Percentiles rank a stretch among this genome's conserved stretches.
These are phyloP conservation scores for Podarcis siculus DNA, from an alignment of 2,797 vertebrate genomes.

Conservation along the genomic window DNA sequence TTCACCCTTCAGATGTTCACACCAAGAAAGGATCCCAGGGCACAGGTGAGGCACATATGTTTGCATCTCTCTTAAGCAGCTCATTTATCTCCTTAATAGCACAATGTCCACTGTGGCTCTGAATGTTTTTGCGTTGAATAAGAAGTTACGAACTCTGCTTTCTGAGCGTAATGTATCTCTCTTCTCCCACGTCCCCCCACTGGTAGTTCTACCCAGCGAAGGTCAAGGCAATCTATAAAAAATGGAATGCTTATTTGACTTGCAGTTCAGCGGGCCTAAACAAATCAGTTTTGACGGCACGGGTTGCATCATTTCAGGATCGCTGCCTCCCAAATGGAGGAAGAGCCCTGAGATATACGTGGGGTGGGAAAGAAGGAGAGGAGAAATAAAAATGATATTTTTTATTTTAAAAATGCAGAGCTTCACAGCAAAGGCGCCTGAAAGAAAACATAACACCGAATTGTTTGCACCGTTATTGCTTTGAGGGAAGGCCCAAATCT, in stretches of 20 bases:
- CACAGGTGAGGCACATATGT: neutral
- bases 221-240: neutral
- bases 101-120: neutral
- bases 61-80: neutral
- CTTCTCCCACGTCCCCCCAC: no score
- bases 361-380: neutral
- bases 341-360: constrained; percentile 5
- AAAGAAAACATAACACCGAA: neutral
- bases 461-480: neutral
- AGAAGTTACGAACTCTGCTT: neutral
- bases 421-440: neutral
- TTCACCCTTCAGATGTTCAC: no score
- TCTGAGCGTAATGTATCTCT: neutral
- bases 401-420: neutral
- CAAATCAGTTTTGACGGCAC: constrained; percentile 18
- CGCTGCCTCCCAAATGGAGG: neutral
- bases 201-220: neutral
- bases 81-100: neutral
- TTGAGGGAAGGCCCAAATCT: constrained; percentile 22
- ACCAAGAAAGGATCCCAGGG: neutral
- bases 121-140: no score
- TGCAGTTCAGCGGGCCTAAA: neutral
- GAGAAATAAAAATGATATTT: constrained; percentile 5
- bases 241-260: neutral
- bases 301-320: neutral